Evolutionary conservation across 2,888 invertebrate species (phyloP).

Genomic region (Onchidella celtica): DNA sequence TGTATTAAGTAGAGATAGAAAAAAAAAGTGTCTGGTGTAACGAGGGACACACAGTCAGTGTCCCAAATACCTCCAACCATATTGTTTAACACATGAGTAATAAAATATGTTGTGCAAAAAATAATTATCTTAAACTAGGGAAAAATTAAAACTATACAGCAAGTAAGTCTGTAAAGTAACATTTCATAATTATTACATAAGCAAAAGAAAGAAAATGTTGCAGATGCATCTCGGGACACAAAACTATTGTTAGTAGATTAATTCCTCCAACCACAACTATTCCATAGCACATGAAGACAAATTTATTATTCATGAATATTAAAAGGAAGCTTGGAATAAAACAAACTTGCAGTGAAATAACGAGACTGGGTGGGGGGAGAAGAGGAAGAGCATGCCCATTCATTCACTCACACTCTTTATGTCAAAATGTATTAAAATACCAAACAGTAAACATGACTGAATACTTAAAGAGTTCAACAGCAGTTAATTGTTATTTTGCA

Average conservation of each 20-base stretch:
- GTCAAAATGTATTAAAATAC: background rate
- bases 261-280: background rate
- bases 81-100: background rate
- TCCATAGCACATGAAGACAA: background rate
- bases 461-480: background rate
- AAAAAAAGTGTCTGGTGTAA: background rate
- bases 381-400: no score
- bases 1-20: background rate
- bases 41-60: background rate
- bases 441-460: background rate
- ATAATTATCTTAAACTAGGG: background rate
- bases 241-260: background rate
- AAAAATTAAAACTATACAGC: background rate
- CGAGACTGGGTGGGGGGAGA: no score
- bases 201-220: background rate
- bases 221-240: background rate
- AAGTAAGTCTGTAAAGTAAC: background rate
- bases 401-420: background rate
- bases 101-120: background rate
- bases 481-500: background rate
- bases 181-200: background rate
- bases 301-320: background rate
- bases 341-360: no score
- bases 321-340: no score
- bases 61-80: background rate